Evolutionary conservation across 35 echinoderm and acorn worm species (phyloP).

Genomic region (Ophioderma brevispina): DNA sequence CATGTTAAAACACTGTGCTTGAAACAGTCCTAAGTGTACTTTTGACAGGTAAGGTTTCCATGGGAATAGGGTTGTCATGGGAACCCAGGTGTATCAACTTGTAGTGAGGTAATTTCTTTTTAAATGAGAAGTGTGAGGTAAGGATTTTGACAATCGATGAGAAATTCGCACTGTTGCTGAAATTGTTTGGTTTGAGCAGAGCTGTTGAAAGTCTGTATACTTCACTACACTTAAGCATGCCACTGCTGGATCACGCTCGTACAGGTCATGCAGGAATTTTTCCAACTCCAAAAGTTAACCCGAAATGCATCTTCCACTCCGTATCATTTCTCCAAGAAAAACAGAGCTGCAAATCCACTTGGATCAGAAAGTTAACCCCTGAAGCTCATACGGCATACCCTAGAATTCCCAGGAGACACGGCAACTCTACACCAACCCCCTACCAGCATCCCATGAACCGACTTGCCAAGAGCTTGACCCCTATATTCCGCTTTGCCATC

Average conservation of each 20-base stretch:
- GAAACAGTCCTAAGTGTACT: neutral
- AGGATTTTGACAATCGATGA: constrained; percentile 1
- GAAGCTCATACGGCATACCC: neutral
- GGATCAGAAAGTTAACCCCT: neutral
- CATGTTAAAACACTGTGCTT: too few relatives aligned
- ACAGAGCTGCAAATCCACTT: neutral
- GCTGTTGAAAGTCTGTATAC: neutral
- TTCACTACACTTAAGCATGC: neutral
- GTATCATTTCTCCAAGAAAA: neutral
- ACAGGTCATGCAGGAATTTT: too few relatives aligned
- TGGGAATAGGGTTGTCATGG: neutral
- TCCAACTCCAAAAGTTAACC: too few relatives aligned
- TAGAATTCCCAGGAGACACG: neutral
- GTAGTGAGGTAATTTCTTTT: constrained; percentile 1
- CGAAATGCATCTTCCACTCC: neutral
- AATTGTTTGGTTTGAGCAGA: neutral
- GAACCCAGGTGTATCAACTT: constrained; percentile 1
- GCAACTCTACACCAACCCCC: neutral
- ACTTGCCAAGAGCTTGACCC: neutral
- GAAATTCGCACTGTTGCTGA: neutral
- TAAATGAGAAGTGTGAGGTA: neutral
- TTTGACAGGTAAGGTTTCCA: neutral
- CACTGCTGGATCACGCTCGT: too few relatives aligned
- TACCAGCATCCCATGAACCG: neutral
- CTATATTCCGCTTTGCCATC: neutral